Conservation (phyloP, 2,797 vertebrate genomes). For the Ptychadena robeensis region DNA sequence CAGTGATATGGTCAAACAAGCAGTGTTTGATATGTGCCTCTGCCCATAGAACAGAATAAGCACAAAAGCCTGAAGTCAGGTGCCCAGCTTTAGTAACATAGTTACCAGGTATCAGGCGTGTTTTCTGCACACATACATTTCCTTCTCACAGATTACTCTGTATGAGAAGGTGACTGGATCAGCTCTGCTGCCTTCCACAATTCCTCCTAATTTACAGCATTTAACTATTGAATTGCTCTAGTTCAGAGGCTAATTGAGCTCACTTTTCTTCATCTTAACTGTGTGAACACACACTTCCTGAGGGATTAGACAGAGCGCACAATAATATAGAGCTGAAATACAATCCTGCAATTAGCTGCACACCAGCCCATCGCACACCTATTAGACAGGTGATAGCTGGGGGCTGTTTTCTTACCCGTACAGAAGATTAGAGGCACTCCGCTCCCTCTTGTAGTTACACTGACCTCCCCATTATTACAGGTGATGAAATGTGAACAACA, state of each 20-base stretch:
- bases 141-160: not conserved
- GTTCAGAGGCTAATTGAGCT: constrained; percentile 29
- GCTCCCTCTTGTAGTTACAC: not conserved
- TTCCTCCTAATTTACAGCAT: constrained; percentile 9
- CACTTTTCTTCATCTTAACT: constrained; percentile 15
- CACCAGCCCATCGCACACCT: not conserved
- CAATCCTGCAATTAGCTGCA: constrained; percentile 21
- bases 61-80: too few species aligned
- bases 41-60: too few species aligned
- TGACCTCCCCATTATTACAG: not conserved
- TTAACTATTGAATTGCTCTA: constrained; percentile 11
- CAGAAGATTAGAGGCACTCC: not conserved
- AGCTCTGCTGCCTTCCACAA: not conserved
- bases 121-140: not conserved
- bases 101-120: not conserved
- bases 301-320: constrained; percentile 12
- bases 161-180: not conserved
- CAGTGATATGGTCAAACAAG: too few species aligned
- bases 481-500: not conserved
- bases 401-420: not conserved
- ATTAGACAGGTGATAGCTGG: constrained; percentile 5
- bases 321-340: constrained; percentile 11
- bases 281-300: constrained; percentile 3
- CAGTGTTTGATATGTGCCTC: too few species aligned
- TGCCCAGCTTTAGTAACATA: too few species aligned